These are phyloP conservation scores for Halichoeres trimaculatus DNA, from an alignment of 2,113 vertebrate species.

Conservation along the genomic window DNA sequence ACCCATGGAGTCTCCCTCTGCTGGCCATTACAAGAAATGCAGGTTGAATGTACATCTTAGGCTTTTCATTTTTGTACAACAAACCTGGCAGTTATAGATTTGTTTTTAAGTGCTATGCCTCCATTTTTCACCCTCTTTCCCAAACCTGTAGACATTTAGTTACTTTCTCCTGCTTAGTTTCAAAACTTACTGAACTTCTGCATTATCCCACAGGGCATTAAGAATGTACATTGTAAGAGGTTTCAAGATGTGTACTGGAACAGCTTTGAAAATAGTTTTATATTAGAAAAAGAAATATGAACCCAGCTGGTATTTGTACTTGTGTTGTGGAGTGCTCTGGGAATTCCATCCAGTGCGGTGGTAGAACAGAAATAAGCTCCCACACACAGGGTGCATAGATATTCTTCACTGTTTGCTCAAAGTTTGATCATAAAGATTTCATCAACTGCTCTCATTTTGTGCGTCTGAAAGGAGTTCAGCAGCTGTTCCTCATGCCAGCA, in stretches of 20 bases:
- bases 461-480: slow-evolving; percentile 9
- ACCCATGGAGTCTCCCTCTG: too few relatives aligned
- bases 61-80: too few relatives aligned
- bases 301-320: slow-evolving; percentile 16
- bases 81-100: too few relatives aligned
- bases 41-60: too few relatives aligned
- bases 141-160: not conserved
- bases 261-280: not conserved
- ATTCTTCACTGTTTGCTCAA: slow-evolving; percentile 20
- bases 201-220: not conserved
- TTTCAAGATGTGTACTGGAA: not conserved
- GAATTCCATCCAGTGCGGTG: not conserved
- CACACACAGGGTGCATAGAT: slow-evolving; percentile 1
- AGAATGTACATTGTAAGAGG: not conserved
- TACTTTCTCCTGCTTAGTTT: not conserved
- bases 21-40: too few relatives aligned
- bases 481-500: slow-evolving; percentile 1
- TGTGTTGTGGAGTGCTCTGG: slow-evolving; percentile 2
- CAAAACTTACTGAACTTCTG: not conserved
- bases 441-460: slow-evolving; percentile 24
- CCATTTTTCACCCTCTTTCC: too few relatives aligned
- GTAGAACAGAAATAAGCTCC: slow-evolving; percentile 6
- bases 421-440: slow-evolving; percentile 43
- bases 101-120: too few relatives aligned
- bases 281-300: not conserved